phyloP scores from a whole-genome alignment of 2,113 vertebrate species.

The Azemiops feae region DNA sequence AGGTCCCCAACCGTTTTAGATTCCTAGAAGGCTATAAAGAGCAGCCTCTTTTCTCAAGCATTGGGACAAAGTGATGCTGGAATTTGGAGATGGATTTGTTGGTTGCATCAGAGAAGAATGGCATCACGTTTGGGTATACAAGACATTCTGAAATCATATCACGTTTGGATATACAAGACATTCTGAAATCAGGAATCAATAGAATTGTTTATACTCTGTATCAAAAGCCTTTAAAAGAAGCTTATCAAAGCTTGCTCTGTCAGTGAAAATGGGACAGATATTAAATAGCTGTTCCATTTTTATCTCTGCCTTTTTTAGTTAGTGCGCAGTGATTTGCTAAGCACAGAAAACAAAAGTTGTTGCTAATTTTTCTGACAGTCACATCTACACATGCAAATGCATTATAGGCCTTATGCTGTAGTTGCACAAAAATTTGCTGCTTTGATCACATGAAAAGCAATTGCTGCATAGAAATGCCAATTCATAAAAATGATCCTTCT shows the following conservation, averaged over 20 bases:
- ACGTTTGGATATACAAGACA: neutral
- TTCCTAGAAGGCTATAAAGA: neutral
- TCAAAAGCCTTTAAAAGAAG: neutral
- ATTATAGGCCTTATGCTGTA: neutral
- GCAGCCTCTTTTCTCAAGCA: neutral
- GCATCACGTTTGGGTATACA: neutral
- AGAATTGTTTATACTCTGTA: too few relatives aligned
- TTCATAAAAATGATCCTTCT: neutral
- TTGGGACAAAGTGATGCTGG: neutral
- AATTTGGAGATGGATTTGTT: neutral
- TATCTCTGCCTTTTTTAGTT: neutral
- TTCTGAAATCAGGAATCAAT: neutral
- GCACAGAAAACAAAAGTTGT: neutral
- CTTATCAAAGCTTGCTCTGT: neutral
- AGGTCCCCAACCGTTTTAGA: neutral
- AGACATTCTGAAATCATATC: too few relatives aligned
- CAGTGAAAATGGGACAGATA: neutral
- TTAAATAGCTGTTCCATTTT: neutral
- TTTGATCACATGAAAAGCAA: neutral
- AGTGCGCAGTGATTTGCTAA: neutral
- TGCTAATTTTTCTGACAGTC: neutral
- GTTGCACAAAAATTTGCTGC: neutral
- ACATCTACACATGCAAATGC: neutral
- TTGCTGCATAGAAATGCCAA: neutral
- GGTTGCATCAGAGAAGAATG: neutral